phyloP scores from a whole-genome alignment of 1,140 invertebrate genomes.

The Heliconius eleuchia region DNA sequence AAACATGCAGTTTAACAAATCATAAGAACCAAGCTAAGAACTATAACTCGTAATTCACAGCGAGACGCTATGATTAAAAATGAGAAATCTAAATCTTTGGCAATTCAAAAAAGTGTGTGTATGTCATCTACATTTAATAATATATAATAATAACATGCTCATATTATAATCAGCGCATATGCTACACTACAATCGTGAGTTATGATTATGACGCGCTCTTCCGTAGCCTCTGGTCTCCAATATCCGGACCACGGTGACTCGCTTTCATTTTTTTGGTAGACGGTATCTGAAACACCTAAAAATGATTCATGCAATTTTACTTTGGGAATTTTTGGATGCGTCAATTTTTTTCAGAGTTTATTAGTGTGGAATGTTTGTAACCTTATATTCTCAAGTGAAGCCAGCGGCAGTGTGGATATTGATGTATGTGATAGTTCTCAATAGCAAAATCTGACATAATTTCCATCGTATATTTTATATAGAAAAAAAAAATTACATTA shows the following conservation, averaged over 20 bases:
- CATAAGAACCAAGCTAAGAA: too few relatives aligned
- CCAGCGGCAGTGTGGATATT: neutral
- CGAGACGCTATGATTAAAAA: too few relatives aligned
- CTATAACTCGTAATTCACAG: too few relatives aligned
- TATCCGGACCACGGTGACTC: slow-evolving; percentile 20
- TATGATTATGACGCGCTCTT: slow-evolving; percentile 17
- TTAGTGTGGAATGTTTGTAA: neutral
- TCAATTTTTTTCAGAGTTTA: slow-evolving; percentile 1
- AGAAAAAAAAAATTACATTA: too few relatives aligned
- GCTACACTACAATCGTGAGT: slow-evolving; percentile 12
- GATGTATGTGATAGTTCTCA: too few relatives aligned
- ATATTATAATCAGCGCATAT: neutral
- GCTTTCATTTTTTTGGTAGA: slow-evolving; percentile 20
- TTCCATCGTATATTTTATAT: too few relatives aligned
- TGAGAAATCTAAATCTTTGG: too few relatives aligned
- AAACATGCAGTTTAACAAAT: too few relatives aligned
- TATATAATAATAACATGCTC: too few relatives aligned
- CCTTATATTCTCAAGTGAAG: neutral
- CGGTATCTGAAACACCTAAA: slow-evolving; percentile 25
- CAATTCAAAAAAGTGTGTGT: too few relatives aligned
- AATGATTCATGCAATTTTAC: slow-evolving; percentile 24
- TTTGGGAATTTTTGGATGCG: slow-evolving; percentile 11
- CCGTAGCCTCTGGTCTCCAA: slow-evolving; percentile 25
- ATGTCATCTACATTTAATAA: too few relatives aligned
- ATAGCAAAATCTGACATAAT: too few relatives aligned